These are phyloP conservation scores for Helicoverpa armigera DNA, from an alignment of 1,140 invertebrate species.

Conservation along the genomic window DNA sequence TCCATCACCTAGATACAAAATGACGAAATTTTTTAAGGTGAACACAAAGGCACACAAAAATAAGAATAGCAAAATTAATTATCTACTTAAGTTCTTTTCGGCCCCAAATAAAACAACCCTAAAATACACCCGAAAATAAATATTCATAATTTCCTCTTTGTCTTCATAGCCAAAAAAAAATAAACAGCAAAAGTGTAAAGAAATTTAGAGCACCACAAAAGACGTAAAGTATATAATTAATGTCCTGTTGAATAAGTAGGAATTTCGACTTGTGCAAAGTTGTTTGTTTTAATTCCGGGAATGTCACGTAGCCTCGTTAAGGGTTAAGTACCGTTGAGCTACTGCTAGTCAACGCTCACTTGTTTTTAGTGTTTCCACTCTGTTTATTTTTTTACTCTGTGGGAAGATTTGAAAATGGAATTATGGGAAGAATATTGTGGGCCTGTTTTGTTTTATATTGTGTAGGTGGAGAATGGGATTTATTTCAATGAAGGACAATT, in stretches of 20 bases:
- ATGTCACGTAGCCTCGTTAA: slow-evolving; percentile 47
- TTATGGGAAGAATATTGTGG: neutral
- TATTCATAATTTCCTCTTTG: slow-evolving; percentile 39
- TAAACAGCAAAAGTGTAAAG: slow-evolving; percentile 20
- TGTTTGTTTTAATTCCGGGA: slow-evolving; percentile 47
- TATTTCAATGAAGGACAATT: neutral
- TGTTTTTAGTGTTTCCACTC: slow-evolving; percentile 40
- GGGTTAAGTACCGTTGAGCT: slow-evolving; percentile 44
- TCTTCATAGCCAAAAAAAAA: neutral
- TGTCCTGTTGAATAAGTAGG: slow-evolving; percentile 41
- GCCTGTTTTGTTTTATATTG: neutral
- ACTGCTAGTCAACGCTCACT: slow-evolving; percentile 38
- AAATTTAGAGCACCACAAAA: slow-evolving; percentile 30
- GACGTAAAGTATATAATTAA: slow-evolving; percentile 45
- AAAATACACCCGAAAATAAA: slow-evolving; percentile 18
- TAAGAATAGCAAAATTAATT: neutral
- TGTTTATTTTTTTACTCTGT: slow-evolving; percentile 37
- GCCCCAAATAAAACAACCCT: slow-evolving; percentile 15
- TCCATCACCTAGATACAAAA: too few relatives aligned
- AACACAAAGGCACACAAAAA: neutral
- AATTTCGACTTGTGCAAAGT: slow-evolving; percentile 35
- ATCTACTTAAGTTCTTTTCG: neutral
- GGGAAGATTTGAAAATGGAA: slow-evolving; percentile 14
- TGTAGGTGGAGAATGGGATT: neutral
- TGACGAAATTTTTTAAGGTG: too few relatives aligned